Conservation (phyloP, 30 jellyfish, hydroid and myxozoan species). For the Calvadosia cruxmelitensis region DNA sequence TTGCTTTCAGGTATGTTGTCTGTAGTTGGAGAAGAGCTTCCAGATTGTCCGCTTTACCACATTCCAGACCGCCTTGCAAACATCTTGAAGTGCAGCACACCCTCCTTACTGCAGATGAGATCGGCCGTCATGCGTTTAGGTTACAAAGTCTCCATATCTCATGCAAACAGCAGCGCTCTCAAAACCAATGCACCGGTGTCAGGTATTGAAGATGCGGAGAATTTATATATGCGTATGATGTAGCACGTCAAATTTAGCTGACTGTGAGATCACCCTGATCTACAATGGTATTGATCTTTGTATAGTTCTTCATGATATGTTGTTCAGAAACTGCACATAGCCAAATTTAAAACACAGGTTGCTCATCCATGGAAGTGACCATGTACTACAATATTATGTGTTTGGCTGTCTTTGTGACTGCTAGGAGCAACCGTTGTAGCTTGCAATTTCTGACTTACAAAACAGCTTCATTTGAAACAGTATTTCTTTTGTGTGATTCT, state of each 20-base stretch:
- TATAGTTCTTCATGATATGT: neutral
- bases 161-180: constrained; percentile 69
- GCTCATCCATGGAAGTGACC: neutral
- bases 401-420: too few species aligned
- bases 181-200: constrained; percentile 85
- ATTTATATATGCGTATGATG: too few species aligned
- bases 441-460: neutral
- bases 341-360: neutral
- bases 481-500: neutral
- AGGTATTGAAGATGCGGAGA: too few species aligned
- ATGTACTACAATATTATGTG: too few species aligned
- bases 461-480: neutral
- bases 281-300: neutral
- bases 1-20: constrained; percentile 47
- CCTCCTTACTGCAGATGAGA: constrained; percentile 70
- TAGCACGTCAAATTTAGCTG: too few species aligned
- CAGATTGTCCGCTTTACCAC: constrained; percentile 64
- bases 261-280: too few species aligned
- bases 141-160: constrained; percentile 72
- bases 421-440: too few species aligned
- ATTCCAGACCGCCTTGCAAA: constrained; percentile 59
- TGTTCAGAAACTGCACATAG: neutral
- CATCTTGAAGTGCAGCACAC: constrained; percentile 71
- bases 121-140: constrained; percentile 76
- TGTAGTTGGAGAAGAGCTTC: constrained; percentile 68